Evolutionary conservation across 1,140 invertebrate species (phyloP), one percentile per base, ranked within the genome.

Genomic region (Atta cephalotes): DNA sequence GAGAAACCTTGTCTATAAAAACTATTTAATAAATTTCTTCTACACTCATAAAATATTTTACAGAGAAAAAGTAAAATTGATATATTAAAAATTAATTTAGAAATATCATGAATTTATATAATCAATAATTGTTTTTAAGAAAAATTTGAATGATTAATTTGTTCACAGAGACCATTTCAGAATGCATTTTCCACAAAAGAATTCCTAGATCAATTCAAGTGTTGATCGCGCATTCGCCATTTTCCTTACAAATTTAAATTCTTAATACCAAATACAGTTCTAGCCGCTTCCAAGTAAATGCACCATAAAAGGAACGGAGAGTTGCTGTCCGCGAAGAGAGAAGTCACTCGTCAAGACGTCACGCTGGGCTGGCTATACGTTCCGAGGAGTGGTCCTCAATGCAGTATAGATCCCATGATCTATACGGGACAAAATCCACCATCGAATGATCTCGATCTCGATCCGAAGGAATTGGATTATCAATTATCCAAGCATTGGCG

Each of bases 291-390:
- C 56, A 80, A 80, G 31, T 53, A 70, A 80, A 58, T 56, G 49
- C 31, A 72, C 58, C 60, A 77, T 60, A 81, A 89, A 77, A 89
- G 63, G 71, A 86, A 70, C 28, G 77, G 60, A 78, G 87, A 78
- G 66, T 89, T 87, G 80, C 87, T 85, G 53, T 49, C n/a, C 70
- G 58, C 82, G 45, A 89, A 68, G 31, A 18, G 65, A 10, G 84
- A 81, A 87, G 87, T 89, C 70, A 82, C 82, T 87, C 87, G 62
- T 79, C 78, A 76, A 86, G 88, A 85, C 88, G 79, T 79, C 88
- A 89, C 74, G 88, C 89, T 80, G 76, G 49, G 79, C 31, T 74
- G 89, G 76, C 81, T 74, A 1, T 56, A 85, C 88, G 88, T 90
- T 90, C 89, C 60, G 49, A 56, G 84, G 84, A 89, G 77, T 84